Conservation (phyloP, 2,888 invertebrate genomes). For the Philaethria dido region DNA sequence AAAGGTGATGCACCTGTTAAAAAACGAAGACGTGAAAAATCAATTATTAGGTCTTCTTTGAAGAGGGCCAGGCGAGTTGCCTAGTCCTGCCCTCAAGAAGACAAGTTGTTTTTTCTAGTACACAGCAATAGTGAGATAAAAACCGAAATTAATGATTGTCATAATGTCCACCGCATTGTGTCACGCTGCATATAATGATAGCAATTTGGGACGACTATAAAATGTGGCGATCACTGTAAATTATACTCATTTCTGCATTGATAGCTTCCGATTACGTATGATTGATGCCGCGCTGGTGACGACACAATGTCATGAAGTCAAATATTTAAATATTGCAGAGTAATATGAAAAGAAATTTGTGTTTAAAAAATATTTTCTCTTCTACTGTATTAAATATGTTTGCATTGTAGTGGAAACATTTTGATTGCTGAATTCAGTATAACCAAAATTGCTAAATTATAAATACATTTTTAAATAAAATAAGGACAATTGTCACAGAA, state of each 20-base stretch:
- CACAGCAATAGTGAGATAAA: constrained; percentile 46
- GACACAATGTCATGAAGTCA: constrained; percentile 45
- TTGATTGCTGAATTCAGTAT: not conserved
- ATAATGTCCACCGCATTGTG: constrained; percentile 68
- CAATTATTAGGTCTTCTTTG: constrained; percentile 53
- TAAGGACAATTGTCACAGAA: not conserved
- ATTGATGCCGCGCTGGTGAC: constrained; percentile 62
- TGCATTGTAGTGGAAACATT: too few relatives aligned
- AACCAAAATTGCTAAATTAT: too few relatives aligned
- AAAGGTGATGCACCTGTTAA: constrained; percentile 56
- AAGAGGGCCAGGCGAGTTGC: constrained; percentile 61
- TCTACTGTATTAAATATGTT: too few relatives aligned
- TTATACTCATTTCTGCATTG: constrained; percentile 77
- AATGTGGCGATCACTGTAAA: constrained; percentile 70
- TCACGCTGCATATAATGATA: constrained; percentile 66
- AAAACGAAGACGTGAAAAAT: constrained; percentile 60
- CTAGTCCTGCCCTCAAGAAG: constrained; percentile 16
- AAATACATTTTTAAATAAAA: not conserved
- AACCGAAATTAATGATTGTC: constrained; percentile 57
- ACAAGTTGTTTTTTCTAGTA: not conserved
- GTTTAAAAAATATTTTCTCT: too few relatives aligned
- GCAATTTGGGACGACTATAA: constrained; percentile 73
- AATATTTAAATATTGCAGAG: constrained; percentile 18
- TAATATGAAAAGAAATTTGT: not conserved
- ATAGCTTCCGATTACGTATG: constrained; percentile 79